Percentiles rank a stretch among this genome's conserved stretches.
Conservation (phyloP, 2,113 vertebrate genomes). For the Triplophysa rosa region DNA sequence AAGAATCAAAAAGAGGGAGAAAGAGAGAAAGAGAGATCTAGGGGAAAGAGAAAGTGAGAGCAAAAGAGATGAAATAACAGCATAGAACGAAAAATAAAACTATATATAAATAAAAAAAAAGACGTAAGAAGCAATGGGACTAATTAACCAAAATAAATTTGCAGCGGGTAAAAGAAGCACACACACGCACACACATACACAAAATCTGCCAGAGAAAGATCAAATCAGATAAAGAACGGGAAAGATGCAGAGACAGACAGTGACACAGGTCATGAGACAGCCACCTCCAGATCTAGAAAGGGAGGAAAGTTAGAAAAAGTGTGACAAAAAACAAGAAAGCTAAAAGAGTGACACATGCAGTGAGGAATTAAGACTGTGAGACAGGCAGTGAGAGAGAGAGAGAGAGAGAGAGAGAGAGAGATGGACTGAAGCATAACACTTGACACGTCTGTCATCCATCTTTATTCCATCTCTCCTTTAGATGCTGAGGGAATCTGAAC, state of each 20-base stretch:
- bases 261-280: neutral
- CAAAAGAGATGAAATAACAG: no score
- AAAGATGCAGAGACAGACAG: neutral
- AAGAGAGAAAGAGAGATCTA: neutral
- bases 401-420: conserved; percentile 11
- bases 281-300: neutral
- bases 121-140: neutral
- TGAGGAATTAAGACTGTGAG: neutral
- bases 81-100: neutral
- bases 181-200: no score
- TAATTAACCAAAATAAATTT: conserved; percentile 26
- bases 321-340: neutral
- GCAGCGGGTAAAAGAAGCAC: neutral
- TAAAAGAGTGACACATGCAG: neutral
- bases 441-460: conserved; percentile 30
- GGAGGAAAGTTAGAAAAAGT: neutral
- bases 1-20: no score
- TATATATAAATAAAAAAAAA: neutral
- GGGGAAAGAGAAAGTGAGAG: neutral
- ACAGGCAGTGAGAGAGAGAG: neutral
- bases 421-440: conserved; percentile 10
- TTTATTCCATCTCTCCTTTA: neutral
- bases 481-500: conserved; percentile 24
- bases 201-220: neutral
- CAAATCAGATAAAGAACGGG: neutral